phyloP scores from a whole-genome alignment of 2,797 vertebrate species.

The Amblyopsis hoosieri region DNA sequence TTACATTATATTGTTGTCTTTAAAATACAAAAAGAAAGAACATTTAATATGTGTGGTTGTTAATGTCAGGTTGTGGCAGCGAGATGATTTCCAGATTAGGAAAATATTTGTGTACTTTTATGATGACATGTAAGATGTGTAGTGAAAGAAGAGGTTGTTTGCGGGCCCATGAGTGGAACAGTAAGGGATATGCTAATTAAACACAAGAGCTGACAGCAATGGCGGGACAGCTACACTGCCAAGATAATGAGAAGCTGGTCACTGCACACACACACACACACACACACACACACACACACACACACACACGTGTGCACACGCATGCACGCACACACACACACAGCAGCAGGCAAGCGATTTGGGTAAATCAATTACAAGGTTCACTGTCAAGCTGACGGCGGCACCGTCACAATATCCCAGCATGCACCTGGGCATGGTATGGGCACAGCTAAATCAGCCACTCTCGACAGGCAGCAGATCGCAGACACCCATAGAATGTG shows the following conservation, averaged over 20 bases:
- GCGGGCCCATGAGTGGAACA: no score
- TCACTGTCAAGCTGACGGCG: conserved; percentile 63
- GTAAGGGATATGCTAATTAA: conserved; percentile 14
- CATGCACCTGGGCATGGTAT: conserved; percentile 44
- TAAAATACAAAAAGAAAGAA: no score
- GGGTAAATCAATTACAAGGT: conserved; percentile 71
- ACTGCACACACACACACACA: conserved; percentile 10
- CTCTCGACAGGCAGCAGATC: conserved; percentile 42
- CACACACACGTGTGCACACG: conserved; percentile 1
- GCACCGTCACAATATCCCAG: conserved; percentile 53
- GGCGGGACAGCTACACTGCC: conserved; percentile 23
- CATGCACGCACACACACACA: conserved; percentile 15
- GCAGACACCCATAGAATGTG: conserved; percentile 35
- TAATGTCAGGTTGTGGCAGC: no score
- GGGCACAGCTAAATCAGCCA: conserved; percentile 48
- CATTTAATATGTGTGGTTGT: no score
- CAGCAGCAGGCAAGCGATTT: conserved; percentile 41
- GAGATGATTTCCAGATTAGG: no score
- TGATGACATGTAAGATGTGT: no score
- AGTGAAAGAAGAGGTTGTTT: no score
- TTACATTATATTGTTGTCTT: no score
- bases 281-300: conserved; percentile 1
- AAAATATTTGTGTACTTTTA: no score
- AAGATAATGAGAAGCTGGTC: conserved; percentile 27
- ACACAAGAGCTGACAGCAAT: conserved; percentile 17